These are phyloP conservation scores for Hippocampus mohnikei DNA, from an alignment of 2,113 vertebrate species.

Conservation along the genomic window DNA sequence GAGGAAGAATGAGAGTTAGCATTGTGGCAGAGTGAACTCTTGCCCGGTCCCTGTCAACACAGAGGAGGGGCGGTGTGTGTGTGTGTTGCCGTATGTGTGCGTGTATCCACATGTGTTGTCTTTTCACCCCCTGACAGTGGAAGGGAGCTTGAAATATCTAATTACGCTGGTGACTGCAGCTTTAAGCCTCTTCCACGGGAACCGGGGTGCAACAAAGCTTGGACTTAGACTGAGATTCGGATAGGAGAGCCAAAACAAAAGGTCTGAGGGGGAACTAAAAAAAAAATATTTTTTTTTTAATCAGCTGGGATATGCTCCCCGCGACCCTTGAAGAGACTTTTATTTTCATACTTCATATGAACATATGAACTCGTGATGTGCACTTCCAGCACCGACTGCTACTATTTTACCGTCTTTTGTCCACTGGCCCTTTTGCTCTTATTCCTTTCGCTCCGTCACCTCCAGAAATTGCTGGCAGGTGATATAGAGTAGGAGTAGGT, in stretches of 20 bases:
- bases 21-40: constrained; percentile 58
- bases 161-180: constrained; percentile 63
- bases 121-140: constrained; percentile 52
- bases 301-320: too few species aligned
- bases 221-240: constrained; percentile 24
- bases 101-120: constrained; percentile 23
- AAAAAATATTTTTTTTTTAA: too few species aligned
- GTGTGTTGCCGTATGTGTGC: neutral
- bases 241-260: constrained; percentile 22
- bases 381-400: constrained; percentile 14
- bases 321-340: too few species aligned
- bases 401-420: constrained; percentile 2
- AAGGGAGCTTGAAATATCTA: constrained; percentile 62
- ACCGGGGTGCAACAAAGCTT: constrained; percentile 20
- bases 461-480: neutral
- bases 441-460: constrained; percentile 24
- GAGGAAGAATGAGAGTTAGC: constrained; percentile 48
- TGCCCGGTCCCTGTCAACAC: constrained; percentile 55
- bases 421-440: constrained; percentile 34
- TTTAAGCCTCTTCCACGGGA: constrained; percentile 48
- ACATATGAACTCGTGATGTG: constrained; percentile 6
- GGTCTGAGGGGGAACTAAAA: constrained; percentile 10
- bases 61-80: constrained; percentile 17
- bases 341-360: neutral
- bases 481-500: constrained; percentile 7